phyloP scores from a whole-genome alignment of 1,140 invertebrate species.

The Diorhabda sublineata region DNA sequence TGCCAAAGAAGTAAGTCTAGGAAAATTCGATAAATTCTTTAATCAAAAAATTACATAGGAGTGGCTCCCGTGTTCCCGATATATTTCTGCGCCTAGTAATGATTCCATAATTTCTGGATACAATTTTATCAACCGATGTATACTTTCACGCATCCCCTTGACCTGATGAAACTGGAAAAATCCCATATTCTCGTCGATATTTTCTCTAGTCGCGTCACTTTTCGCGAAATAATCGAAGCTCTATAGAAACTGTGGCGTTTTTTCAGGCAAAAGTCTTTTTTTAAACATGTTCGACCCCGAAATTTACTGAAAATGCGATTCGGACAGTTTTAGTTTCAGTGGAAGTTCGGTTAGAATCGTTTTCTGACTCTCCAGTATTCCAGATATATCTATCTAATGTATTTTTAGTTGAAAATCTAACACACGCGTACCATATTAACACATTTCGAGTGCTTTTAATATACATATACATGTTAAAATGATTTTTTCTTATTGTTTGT shows the following conservation, averaged over 20 bases:
- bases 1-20: too few relatives aligned
- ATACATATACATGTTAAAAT: conserved; percentile 18
- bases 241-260: conserved; percentile 11
- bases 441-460: conserved; percentile 8
- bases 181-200: conserved; percentile 25
- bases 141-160: conserved; percentile 11
- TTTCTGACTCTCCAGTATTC: conserved; percentile 17
- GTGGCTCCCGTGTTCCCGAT: background rate
- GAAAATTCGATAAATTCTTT: too few relatives aligned
- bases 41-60: background rate
- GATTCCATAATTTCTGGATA: background rate
- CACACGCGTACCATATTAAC: conserved; percentile 24
- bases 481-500: conserved; percentile 20
- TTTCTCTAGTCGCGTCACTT: conserved; percentile 20
- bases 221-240: conserved; percentile 20
- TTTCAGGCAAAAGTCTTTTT: conserved; percentile 19
- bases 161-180: conserved; percentile 29
- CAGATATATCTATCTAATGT: conserved; percentile 11
- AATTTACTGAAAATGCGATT: conserved; percentile 12
- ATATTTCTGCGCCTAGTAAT: background rate
- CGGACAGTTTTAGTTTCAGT: conserved; percentile 13
- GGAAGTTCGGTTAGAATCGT: conserved; percentile 12
- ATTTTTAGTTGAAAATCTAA: conserved; percentile 14
- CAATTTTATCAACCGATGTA: background rate
- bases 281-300: conserved; percentile 17